Evolutionary conservation across 2,797 vertebrate species (phyloP), one percentile per base, ranked within the genome.

Genomic region (Nyctibius grandis): DNA sequence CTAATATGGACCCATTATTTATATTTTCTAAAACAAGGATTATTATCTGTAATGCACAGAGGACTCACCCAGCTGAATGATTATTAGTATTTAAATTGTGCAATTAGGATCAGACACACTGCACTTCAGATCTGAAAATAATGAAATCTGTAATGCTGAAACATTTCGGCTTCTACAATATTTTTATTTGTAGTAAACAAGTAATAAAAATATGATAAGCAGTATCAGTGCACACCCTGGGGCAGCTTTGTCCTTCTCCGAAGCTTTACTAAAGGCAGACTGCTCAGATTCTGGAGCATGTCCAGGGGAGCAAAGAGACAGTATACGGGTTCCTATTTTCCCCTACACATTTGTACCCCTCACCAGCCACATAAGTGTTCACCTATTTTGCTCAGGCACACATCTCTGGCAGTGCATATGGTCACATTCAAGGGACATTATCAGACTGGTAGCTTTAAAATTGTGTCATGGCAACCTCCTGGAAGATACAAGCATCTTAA

Each of bases 71-170:
- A 82, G 67, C 44, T 88, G 79, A 95, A 91, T 56, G 56, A 93
- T 89, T 88, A 92, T 91, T 89, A 88, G 81, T 73, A 88, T 94
- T 95, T 91, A 91, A 88, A 95, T 85, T 54, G 53, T 72, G 61
- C 88, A 91, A 83, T 88, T 81, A 96, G 85, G 51, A 89, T 77
- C 74, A 87, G 79, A 88, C 79, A 91, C 26, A 61, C 22, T 78
- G 68, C 56, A 67, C 51, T 90, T 93, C 51, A 90, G 72, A 84
- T 51, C 74, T 82, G 76, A 96, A 95, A 92, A 91, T 51, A 93
- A 85, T 19, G 31, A 92, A 82, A 93, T 94, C 48, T 77, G 18
- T 70, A 65, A 75, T 47, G 69, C 50, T 83, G 82, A 77, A 57
- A 89, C 47, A 93, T 81, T 92, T 94, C 73, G 90, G 45, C 36